phyloP scores from a whole-genome alignment of 2,888 invertebrate genomes.

The Mongoloraphidia duomilia region DNA sequence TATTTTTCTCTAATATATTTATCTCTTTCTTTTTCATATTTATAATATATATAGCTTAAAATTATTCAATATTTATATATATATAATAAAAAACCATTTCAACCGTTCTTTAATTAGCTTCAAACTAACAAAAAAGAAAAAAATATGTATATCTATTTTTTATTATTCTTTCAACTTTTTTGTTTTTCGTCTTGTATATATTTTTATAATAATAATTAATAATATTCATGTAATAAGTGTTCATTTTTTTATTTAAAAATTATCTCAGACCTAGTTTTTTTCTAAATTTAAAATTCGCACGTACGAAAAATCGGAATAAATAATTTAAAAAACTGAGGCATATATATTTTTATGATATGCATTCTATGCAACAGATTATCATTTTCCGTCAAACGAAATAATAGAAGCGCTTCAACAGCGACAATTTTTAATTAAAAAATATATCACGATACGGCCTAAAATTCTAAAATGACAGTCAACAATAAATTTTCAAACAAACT shows the following conservation, averaged over 20 bases:
- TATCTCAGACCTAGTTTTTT: too few species aligned
- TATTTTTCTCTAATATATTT: background rate
- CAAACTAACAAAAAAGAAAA: slow-evolving; percentile 3
- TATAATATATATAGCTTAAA: slow-evolving; percentile 3
- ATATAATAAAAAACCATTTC: slow-evolving; percentile 5
- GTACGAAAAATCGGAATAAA: too few species aligned
- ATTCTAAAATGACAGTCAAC: too few species aligned
- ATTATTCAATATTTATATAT: slow-evolving; percentile 6
- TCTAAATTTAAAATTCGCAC: too few species aligned
- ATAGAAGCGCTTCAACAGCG: too few species aligned
- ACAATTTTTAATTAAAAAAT: too few species aligned
- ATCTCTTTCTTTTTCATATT: background rate
- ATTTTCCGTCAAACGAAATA: too few species aligned
- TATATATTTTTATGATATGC: too few species aligned
- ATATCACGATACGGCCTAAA: too few species aligned
- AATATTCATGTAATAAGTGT: background rate
- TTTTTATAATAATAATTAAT: background rate
- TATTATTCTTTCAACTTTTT: background rate
- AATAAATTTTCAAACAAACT: too few species aligned
- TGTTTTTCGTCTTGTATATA: background rate
- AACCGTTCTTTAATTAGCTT: slow-evolving; percentile 4
- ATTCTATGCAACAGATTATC: too few species aligned
- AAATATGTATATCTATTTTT: background rate
- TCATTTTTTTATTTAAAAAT: background rate
- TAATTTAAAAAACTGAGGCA: too few species aligned